These are phyloP conservation scores for Hystrix brachyura DNA, from an alignment of 2,113 vertebrate species.

Conservation along the genomic window DNA sequence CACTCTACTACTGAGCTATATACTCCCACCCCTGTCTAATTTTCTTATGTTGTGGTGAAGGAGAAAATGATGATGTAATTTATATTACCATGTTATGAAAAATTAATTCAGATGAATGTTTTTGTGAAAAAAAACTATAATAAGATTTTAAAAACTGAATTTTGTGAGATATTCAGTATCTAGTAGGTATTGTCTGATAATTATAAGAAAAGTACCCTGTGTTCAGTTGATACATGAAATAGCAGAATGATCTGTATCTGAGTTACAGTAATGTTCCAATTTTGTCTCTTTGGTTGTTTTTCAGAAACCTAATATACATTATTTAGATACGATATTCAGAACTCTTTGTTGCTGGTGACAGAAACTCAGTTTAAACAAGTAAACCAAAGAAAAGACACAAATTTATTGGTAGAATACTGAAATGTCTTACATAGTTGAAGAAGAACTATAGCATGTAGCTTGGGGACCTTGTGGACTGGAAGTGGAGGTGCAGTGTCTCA, in stretches of 20 bases:
- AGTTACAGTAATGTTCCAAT: slow-evolving; percentile 20
- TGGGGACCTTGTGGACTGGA: background rate
- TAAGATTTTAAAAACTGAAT: slow-evolving; percentile 1
- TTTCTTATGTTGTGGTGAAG: slow-evolving; percentile 21
- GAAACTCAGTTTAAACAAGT: slow-evolving; percentile 16
- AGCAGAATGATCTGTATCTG: slow-evolving; percentile 36
- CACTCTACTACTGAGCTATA: background rate
- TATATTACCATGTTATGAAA: slow-evolving; percentile 14
- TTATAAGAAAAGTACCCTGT: background rate
- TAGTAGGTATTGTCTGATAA: background rate
- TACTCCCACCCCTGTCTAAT: background rate
- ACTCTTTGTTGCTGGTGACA: slow-evolving; percentile 28
- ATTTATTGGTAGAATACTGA: slow-evolving; percentile 7
- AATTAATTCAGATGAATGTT: slow-evolving; percentile 34
- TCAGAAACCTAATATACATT: background rate
- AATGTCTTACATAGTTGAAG: background rate
- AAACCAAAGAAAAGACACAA: background rate
- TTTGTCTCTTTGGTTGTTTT: slow-evolving; percentile 23
- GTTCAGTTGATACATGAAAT: slow-evolving; percentile 51
- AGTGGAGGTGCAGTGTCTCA: background rate
- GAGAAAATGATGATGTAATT: slow-evolving; percentile 29
- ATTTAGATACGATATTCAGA: slow-evolving; percentile 12
- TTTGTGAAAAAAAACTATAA: slow-evolving; percentile 25
- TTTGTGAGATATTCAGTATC: background rate
- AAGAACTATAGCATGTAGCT: background rate